Percentiles rank a stretch among this genome's conserved stretches.
phyloP scores from a whole-genome alignment of 2,113 vertebrate species.

The Ahaetulla prasina region DNA sequence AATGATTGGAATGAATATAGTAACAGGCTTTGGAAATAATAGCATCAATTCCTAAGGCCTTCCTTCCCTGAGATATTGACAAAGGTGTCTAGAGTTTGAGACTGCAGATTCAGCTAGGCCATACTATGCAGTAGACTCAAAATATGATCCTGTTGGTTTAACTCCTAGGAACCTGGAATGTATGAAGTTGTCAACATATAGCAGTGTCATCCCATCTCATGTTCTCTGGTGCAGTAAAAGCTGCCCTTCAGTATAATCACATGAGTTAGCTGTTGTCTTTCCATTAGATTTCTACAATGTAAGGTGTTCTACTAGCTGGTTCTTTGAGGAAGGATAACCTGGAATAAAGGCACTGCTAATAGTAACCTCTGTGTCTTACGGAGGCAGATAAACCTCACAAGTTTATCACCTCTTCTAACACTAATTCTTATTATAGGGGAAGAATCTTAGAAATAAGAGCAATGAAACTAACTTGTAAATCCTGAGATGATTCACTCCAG shows the following conservation, averaged over 20 bases:
- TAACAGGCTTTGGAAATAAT: slow-evolving; percentile 5
- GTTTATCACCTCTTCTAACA: background rate
- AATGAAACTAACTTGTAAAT: background rate
- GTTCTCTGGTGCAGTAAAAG: background rate
- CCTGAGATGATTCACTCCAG: background rate
- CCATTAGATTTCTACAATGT: background rate
- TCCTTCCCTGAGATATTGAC: background rate
- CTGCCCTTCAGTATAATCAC: fast-evolving
- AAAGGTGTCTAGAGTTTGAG: background rate
- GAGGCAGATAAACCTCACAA: background rate
- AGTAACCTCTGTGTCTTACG: background rate
- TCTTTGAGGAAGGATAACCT: slow-evolving; percentile 13
- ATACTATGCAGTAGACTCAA: background rate
- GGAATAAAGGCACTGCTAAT: background rate
- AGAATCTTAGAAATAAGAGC: slow-evolving; percentile 1
- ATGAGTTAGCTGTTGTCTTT: fast-evolving
- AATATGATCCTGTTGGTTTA: background rate
- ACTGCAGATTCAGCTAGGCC: background rate
- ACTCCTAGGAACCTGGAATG: slow-evolving; percentile 4
- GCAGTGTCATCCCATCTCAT: background rate
- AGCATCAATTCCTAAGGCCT: slow-evolving; percentile 1
- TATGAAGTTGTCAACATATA: background rate
- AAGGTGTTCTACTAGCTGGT: background rate
- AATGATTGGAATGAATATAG: background rate
- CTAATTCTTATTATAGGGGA: background rate